phyloP scores from a whole-genome alignment of 2,797 vertebrate species.

The Glyptemys insculpta region DNA sequence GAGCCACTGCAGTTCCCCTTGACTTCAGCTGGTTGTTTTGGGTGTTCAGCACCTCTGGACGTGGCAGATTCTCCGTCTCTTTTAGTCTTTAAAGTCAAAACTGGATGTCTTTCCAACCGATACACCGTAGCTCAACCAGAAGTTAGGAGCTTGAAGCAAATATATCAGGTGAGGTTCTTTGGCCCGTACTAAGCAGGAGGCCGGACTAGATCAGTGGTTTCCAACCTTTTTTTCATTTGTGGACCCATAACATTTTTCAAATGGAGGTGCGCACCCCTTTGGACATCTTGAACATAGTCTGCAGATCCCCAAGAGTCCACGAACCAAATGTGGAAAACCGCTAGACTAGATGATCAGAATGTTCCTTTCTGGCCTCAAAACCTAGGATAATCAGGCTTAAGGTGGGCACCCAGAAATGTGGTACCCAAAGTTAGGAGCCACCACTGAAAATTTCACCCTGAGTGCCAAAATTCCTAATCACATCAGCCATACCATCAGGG shows the following conservation, averaged over 20 bases:
- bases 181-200: neutral
- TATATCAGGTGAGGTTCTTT: neutral
- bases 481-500: no score
- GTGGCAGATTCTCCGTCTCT: neutral
- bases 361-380: neutral
- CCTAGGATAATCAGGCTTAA: neutral
- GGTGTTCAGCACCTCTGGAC: neutral
- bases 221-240: no score
- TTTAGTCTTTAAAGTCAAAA: neutral
- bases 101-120: neutral
- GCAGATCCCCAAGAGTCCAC: no score
- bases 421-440: neutral
- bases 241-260: no score
- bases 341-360: neutral
- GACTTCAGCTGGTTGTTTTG: neutral
- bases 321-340: no score
- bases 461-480: neutral
- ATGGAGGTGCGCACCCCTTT: no score
- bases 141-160: neutral
- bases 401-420: neutral
- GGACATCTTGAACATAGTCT: no score
- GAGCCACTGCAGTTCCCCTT: neutral
- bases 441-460: fast-evolving
- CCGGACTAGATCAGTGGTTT: neutral
- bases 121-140: neutral